A percentile compares a stretch with the other conserved stretches of the same genome.
Evolutionary conservation across 2,797 vertebrate genomes (phyloP).

Genomic region (Myripristis murdjan): DNA sequence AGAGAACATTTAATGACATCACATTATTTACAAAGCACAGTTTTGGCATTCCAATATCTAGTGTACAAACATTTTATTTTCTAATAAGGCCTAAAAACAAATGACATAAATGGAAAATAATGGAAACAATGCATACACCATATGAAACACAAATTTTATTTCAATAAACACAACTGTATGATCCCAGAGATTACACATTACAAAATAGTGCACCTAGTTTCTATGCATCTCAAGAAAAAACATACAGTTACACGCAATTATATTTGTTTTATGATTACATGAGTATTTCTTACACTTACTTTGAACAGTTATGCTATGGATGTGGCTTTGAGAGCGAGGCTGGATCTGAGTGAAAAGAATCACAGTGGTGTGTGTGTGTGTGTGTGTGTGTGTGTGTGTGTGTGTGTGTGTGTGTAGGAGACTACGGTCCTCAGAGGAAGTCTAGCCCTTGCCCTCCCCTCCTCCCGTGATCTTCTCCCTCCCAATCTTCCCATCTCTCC

Average conservation of each 20-base stretch:
- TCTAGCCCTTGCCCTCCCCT: slow-evolving; percentile 1
- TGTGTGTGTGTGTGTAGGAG: neutral
- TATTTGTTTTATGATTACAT: neutral
- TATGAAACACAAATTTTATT: slow-evolving; percentile 5
- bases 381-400: neutral
- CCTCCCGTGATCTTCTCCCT: neutral
- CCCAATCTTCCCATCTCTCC: neutral
- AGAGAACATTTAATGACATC: slow-evolving; percentile 65
- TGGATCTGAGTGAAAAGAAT: slow-evolving; percentile 10
- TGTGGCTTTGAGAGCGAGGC: neutral
- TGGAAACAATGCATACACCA: neutral
- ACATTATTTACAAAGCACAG: slow-evolving; percentile 8
- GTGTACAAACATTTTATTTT: slow-evolving; percentile 9
- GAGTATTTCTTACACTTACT: neutral
- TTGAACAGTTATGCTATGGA: neutral
- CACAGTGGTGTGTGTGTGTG: neutral
- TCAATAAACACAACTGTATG: neutral
- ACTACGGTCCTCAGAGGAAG: slow-evolving; percentile 10
- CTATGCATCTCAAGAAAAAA: neutral
- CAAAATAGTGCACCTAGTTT: neutral
- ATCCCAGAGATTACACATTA: neutral
- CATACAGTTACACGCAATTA: neutral
- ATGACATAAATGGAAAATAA: neutral
- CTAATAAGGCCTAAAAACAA: neutral
- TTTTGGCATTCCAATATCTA: neutral